Evolutionary conservation across 2,888 invertebrate species (phyloP).

Genomic region (Aricia artaxerxes): DNA sequence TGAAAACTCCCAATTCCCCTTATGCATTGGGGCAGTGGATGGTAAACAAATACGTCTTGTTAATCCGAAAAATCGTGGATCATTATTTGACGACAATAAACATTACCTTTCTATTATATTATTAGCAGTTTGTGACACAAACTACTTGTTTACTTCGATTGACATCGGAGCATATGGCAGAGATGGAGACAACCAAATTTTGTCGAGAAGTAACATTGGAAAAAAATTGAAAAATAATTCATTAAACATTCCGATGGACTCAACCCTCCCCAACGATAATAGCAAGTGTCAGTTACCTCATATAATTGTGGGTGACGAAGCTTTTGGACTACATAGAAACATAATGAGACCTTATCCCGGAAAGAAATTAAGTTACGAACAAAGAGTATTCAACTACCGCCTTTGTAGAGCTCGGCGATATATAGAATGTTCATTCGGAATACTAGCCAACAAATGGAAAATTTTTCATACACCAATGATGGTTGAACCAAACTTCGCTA

Average conservation of each 20-base stretch:
- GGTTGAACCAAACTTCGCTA: conserved; percentile 10
- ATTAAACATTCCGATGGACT: too few species aligned
- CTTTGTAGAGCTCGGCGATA: conserved; percentile 29
- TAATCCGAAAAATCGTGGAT: conserved; percentile 21
- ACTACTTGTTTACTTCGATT: too few species aligned
- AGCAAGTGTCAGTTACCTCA: not conserved
- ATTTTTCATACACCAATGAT: not conserved
- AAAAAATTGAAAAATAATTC: too few species aligned
- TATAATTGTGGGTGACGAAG: conserved; percentile 32
- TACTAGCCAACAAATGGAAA: conserved; percentile 35
- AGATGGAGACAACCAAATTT: too few species aligned
- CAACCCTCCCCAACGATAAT: not conserved
- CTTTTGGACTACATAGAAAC: conserved; percentile 25
- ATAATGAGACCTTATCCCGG: conserved; percentile 30
- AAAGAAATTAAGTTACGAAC: not conserved
- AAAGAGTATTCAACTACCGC: conserved; percentile 32
- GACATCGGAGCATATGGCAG: too few species aligned
- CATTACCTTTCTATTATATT: conserved; percentile 9
- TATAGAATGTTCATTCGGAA: conserved; percentile 34
- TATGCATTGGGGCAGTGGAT: too few species aligned
- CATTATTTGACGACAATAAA: conserved; percentile 20
- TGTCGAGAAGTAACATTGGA: too few species aligned
- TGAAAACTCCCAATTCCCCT: conserved; percentile 1
- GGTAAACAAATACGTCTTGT: too few species aligned
- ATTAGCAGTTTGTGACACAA: not conserved